Evolutionary conservation across 2,888 invertebrate genomes (phyloP).

Genomic region (Morpho achilles): DNA sequence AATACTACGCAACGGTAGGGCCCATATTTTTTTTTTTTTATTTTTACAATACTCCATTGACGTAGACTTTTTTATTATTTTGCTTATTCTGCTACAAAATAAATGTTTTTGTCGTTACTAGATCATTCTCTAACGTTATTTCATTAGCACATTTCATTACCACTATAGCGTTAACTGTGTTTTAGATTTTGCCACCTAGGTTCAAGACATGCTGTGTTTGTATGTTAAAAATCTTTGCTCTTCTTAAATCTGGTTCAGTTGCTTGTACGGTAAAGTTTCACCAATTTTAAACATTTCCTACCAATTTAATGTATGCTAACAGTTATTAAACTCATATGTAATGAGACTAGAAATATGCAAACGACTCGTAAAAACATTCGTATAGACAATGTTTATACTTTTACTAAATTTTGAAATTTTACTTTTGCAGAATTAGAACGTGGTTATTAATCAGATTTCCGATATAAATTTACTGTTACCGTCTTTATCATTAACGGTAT

Average conservation of each 20-base stretch:
- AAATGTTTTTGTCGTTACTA: background rate
- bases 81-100: too few species aligned
- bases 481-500: conserved; percentile 15
- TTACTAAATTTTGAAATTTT: conserved; percentile 1
- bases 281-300: background rate
- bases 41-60: too few species aligned
- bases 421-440: background rate
- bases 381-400: background rate
- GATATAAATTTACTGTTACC: conserved; percentile 14
- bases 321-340: background rate
- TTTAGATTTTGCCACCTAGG: conserved; percentile 3
- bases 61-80: too few species aligned
- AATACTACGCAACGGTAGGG: conserved; percentile 47
- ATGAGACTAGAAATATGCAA: background rate
- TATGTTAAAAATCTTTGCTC: background rate
- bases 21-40: conserved; percentile 15
- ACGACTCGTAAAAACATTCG: background rate
- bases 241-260: background rate
- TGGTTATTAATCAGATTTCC: conserved; percentile 11
- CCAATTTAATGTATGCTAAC: background rate
- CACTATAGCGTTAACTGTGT: background rate
- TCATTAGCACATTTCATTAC: background rate
- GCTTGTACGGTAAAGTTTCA: background rate
- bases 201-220: background rate
- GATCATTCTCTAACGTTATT: conserved; percentile 1